Base-by-base conservation (phyloP, 2,888 invertebrate genomes). In the Epinotia demarniana region DNA sequence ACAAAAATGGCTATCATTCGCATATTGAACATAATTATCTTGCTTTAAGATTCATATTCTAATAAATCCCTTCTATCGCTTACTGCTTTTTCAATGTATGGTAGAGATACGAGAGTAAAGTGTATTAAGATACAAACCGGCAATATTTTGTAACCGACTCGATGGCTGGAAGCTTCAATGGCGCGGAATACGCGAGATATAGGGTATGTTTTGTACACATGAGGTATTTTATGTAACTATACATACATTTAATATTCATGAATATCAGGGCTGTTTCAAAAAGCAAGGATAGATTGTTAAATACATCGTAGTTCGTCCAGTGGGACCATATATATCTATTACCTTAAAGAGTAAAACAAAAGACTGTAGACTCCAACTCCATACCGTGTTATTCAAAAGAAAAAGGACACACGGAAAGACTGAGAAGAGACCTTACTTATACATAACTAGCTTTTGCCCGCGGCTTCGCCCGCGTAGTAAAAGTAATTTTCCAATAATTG, bases 111-210 rank as follows among this genome's bases (percentile, higher is more conserved):
- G 64, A 53, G 63, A 39, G 58, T 55, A 49, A 64, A 66, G 27
- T 63, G 67, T 72, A 76, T 76, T 67, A 76, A 72, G 75, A 76
- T 68, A 76, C 71, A 67, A 75, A 75, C 60, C 18, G 18, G 66
- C 72, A 72, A 76, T 75, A 75, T 75, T 70, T 71, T 71, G 70
- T 70, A 66, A 71, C 70, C 60, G 69, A 46, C 46, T 69, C 69
- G 64, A 71, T 75, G 75, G 60, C 39, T 64, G 39, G 33, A 43
- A 39, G 18, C 73, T 67, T 27, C 70, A 71, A 75, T 75, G 75
- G 64, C 18, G 75, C 18, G 75, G 75, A 75, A 75, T 27, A 75
- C 64, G 70, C 75, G 60, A 75, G 75, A 75, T 75, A 75, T 53
- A 70, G 70, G 75, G n/a, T 71, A 71, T 62, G 66, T 75, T 73